phyloP scores from a whole-genome alignment of 92 coral and sea anemone species.

The Porites rus region DNA sequence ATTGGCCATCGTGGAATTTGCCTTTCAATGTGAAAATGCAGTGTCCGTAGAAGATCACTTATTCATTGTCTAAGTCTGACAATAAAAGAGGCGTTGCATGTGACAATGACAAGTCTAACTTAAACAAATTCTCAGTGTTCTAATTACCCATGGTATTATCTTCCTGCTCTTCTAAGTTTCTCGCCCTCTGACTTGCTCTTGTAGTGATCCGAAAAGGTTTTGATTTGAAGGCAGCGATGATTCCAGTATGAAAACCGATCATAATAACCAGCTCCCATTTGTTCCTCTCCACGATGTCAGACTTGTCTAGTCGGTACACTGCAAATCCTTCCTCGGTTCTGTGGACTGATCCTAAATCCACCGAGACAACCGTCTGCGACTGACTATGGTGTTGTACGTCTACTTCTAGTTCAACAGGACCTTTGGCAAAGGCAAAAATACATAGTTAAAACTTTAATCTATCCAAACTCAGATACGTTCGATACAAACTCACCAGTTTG shows the following conservation, averaged over 20 bases:
- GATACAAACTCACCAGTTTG: too few relatives aligned
- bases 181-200: constrained; percentile 40
- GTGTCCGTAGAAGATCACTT: too few relatives aligned
- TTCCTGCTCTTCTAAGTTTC: background rate
- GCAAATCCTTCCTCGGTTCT: constrained; percentile 58
- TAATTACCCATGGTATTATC: constrained; percentile 15
- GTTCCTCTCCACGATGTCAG: constrained; percentile 65
- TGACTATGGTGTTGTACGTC: constrained; percentile 49
- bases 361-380: constrained; percentile 58
- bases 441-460: background rate
- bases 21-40: too few relatives aligned
- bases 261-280: constrained; percentile 70
- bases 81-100: background rate
- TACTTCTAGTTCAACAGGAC: constrained; percentile 65
- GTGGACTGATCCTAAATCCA: constrained; percentile 78
- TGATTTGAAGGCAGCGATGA: constrained; percentile 60
- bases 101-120: background rate
- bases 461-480: too few relatives aligned
- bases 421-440: constrained; percentile 23
- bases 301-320: constrained; percentile 72
- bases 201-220: constrained; percentile 76
- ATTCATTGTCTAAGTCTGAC: background rate
- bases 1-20: background rate
- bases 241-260: constrained; percentile 58
- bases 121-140: background rate